Base-by-base conservation (phyloP, 2,888 invertebrate genomes). In the Pherbina coryleti region DNA sequence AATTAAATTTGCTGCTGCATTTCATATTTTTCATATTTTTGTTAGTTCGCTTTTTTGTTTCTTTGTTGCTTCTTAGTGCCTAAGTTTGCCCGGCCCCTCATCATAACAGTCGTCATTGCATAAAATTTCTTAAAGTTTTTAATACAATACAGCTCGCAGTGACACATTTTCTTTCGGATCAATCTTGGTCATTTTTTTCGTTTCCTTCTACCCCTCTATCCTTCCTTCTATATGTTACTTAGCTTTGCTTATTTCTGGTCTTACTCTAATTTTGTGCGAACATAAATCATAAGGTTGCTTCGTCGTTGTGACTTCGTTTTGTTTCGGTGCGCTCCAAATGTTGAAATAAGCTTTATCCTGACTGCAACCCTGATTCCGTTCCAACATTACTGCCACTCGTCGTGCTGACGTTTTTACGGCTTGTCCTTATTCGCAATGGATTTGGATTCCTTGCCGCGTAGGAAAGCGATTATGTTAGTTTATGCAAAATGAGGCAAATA, bases 241-340 rank as follows among this genome's bases (percentile, higher is more conserved):
- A 17, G 19, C 19, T 22, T 8, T 19, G 5, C 34, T 22, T 60
- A 22, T 66, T 53, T n/a, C 28, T 71, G 19, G 72, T 73, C 28
- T 60, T 62, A 22, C n/a, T 73, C 9, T 73, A 64, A 76, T 71
- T 66, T 67, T 73, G 73, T 67, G 64, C 77, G 55, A 31, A 66
- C 57, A 76, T 76, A 76, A 76, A 69, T 76, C 70, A 69, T 76
- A 70, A 76, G 49, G n/a, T 70, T 53, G 67, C 66, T 37, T 22
- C 67, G 55, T 44, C 44, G 44, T 44, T 37, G 5, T 75, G 75
- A 53, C 75, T 75, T 53, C 31, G 75, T 62, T 60, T 25, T 25
- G 44, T 25, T 19, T 37, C 28, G 17, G 17, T 22, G 49, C 69
- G 34, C 34, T 66, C 44, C 22, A 66, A 66, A 66, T 66, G 66